Evolutionary conservation across 2,113 vertebrate genomes (phyloP), one percentile per base, ranked within the genome.

Genomic region (Uria aalge): DNA sequence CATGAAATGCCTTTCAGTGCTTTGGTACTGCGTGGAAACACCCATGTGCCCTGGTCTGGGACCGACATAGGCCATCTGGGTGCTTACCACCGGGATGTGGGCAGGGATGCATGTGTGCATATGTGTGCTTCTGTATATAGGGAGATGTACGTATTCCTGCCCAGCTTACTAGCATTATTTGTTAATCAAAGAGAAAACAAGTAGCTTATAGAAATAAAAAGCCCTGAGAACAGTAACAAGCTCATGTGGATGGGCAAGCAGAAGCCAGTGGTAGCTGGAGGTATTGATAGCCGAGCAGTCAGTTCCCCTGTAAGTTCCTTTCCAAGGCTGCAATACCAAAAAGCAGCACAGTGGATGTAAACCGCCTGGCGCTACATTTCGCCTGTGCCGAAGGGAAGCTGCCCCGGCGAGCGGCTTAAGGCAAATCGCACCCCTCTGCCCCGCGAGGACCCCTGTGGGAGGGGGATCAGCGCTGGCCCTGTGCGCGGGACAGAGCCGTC

Each of bases 401-500:
- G 45, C 38, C 19, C 4, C 2, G 9, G 66, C 0, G 1, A 56
- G 83, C 59, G 45, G 75, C 66, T 36, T 2, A 3, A 8, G 30
- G 67, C 72, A 41, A 10, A 60, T 52, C 2, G 0, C 52, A 34
- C 3, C 18, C 36, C n/a, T 30, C 2, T 53, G 66, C 47, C 20
- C 2, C 0, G 0, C 0, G 1, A 21, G 77, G 74, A 73, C 48
- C 56, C 40, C 34, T 0, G 1, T 0, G 5, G 36, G 47, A 66
- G 56, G 26, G 8, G 26, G 60, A 56, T 71, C 71, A 84, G 86
- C 8, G 2, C 59, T 5, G 53, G 55, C 15, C 26, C 73, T 63
- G 62, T 64, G 67, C 11, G 13, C 0, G 1, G 56, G 78, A 94
- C 59, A 63, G 76, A 93, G 87, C 38, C 0, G 5, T 29, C 71